A percentile compares a stretch with the other conserved stretches of the same genome.
Evolutionary conservation across 2,888 invertebrate genomes (phyloP).

Genomic region (Cantharis rufa): DNA sequence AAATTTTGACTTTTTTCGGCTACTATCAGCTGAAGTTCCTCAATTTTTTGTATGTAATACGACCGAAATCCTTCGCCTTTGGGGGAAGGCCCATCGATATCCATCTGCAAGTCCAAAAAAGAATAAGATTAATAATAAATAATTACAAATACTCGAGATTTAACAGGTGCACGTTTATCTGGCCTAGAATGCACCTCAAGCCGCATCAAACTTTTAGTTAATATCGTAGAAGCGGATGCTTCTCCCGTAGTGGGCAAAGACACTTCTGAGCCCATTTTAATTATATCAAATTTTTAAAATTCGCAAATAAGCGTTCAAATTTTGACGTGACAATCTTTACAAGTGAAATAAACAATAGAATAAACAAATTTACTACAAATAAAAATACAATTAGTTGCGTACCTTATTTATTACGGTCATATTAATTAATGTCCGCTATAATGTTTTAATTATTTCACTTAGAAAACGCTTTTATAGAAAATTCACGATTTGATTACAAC

Average conservation of each 20-base stretch:
- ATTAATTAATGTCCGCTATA: constrained; percentile 8
- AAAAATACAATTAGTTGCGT: neutral
- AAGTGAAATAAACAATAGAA: constrained; percentile 18
- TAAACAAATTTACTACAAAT: neutral
- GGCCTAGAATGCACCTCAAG: neutral
- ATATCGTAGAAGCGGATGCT: neutral
- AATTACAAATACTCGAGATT: neutral
- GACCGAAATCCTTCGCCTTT: constrained; percentile 91
- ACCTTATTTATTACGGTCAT: constrained; percentile 42
- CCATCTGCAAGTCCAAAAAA: constrained; percentile 63
- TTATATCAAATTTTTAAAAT: neutral
- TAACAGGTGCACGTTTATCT: neutral
- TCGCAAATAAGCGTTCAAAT: constrained; percentile 8
- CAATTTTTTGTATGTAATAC: constrained; percentile 97
- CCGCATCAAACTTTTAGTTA: neutral
- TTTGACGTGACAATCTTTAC: constrained; percentile 11
- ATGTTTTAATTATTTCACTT: neutral
- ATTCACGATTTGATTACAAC: neutral
- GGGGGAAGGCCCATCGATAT: constrained; percentile 65
- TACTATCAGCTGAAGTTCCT: constrained; percentile 92
- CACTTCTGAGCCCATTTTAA: constrained; percentile 14
- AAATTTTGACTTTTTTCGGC: constrained; percentile 98
- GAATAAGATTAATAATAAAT: neutral
- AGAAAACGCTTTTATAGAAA: neutral
- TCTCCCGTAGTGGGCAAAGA: constrained; percentile 2